Percentiles rank a stretch among this genome's conserved stretches.
phyloP scores from a whole-genome alignment of 1,140 invertebrate genomes.

The Drosophila aff. region DNA sequence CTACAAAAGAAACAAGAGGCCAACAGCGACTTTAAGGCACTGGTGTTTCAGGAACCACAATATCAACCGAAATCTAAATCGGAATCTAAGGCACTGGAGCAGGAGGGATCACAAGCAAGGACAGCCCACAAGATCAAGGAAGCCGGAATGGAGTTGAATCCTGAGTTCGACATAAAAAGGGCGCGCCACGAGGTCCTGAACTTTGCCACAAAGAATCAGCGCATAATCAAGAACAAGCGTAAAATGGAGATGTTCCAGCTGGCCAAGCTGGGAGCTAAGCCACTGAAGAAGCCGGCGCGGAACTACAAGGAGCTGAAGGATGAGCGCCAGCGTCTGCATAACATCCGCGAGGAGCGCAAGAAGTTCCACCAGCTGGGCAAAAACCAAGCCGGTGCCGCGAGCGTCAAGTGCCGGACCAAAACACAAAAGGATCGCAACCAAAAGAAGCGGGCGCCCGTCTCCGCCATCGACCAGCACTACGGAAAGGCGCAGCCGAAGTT shows the following conservation, averaged over 20 bases:
- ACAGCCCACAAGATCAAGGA: neutral
- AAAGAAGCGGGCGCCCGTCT: slow-evolving; percentile 78
- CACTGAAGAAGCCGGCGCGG: slow-evolving; percentile 86
- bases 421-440: slow-evolving; percentile 71
- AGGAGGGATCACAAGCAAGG: neutral
- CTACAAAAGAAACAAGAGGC: slow-evolving; percentile 44
- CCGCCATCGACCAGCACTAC: slow-evolving; percentile 77
- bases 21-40: slow-evolving; percentile 42
- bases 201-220: slow-evolving; percentile 87
- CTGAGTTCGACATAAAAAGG: slow-evolving; percentile 87
- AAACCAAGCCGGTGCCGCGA: slow-evolving; percentile 85
- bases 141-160: slow-evolving; percentile 19
- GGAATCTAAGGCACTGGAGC: neutral
- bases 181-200: slow-evolving; percentile 88
- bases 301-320: slow-evolving; percentile 87
- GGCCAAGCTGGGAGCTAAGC: slow-evolving; percentile 88
- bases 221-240: slow-evolving; percentile 86
- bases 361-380: slow-evolving; percentile 86
- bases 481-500: slow-evolving; percentile 78
- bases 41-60: slow-evolving; percentile 67
- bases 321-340: slow-evolving; percentile 81
- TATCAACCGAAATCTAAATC: slow-evolving; percentile 8
- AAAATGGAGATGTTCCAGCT: slow-evolving; percentile 87
- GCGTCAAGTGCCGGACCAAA: slow-evolving; percentile 85
- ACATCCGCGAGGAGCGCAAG: slow-evolving; percentile 78